Evolutionary conservation across 2,888 invertebrate species (phyloP).

Genomic region (Cylloceria caligata): DNA sequence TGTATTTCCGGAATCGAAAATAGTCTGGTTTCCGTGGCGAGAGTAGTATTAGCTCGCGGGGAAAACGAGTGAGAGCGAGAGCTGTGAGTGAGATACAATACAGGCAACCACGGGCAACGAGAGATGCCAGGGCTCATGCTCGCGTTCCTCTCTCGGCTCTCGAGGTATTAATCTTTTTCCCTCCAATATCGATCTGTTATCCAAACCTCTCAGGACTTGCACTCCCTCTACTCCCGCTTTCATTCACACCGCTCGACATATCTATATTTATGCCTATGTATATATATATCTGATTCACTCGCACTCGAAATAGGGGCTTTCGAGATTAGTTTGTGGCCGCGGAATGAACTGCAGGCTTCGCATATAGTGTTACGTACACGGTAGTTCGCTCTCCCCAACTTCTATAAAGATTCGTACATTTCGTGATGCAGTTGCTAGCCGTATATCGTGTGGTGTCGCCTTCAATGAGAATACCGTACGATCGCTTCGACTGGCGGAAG

Average conservation of each 20-base stretch:
- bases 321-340: conserved; percentile 75
- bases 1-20: conserved; percentile 57
- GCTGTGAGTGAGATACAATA: conserved; percentile 31
- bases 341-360: conserved; percentile 66
- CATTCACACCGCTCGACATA: conserved; percentile 47
- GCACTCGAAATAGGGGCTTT: conserved; percentile 68
- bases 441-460: conserved; percentile 21
- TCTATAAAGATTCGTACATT: conserved; percentile 27
- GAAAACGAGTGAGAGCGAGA: conserved; percentile 44
- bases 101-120: conserved; percentile 10
- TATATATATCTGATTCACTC: conserved; percentile 60
- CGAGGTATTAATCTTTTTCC: conserved; percentile 76
- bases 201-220: conserved; percentile 73
- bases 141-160: conserved; percentile 55
- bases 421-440: conserved; percentile 42
- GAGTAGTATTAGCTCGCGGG: conserved; percentile 31
- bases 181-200: conserved; percentile 76
- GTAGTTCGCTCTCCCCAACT: conserved; percentile 45
- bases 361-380: conserved; percentile 48
- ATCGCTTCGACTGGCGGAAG: conserved; percentile 21
- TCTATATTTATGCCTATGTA: conserved; percentile 4
- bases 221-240: conserved; percentile 45
- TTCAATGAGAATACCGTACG: conserved; percentile 13
- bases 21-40: conserved; percentile 46
- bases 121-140: conserved; percentile 54